phyloP scores from a whole-genome alignment of 2,113 vertebrate species.

The Sylvietta virens region DNA sequence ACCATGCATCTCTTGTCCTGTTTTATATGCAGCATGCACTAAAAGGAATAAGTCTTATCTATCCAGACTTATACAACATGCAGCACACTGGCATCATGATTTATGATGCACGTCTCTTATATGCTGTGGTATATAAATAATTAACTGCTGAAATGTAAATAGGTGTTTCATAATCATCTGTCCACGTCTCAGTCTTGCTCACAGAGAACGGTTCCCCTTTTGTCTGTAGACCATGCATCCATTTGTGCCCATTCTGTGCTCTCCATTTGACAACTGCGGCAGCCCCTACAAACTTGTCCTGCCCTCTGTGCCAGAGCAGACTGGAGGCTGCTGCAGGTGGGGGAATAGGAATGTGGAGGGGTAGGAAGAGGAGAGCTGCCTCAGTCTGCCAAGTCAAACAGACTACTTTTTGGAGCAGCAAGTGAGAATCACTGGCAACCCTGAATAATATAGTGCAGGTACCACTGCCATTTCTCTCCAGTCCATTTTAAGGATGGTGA shows the following conservation, averaged over 20 bases:
- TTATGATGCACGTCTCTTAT: background rate
- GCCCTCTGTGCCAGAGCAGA: background rate
- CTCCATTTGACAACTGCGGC: background rate
- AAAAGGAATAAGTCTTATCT: background rate
- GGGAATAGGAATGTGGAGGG: background rate
- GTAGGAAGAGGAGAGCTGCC: background rate
- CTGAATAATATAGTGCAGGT: background rate
- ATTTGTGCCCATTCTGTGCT: background rate
- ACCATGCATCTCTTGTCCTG: background rate
- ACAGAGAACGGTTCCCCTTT: background rate
- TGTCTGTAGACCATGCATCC: background rate
- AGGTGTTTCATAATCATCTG: background rate
- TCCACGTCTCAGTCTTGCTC: background rate
- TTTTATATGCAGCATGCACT: background rate
- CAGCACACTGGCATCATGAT: background rate
- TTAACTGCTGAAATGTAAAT: background rate
- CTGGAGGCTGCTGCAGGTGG: background rate
- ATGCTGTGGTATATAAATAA: background rate
- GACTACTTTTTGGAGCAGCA: background rate
- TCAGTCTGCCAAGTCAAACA: background rate
- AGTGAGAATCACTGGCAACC: background rate
- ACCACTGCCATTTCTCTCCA: background rate
- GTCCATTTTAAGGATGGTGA: background rate
- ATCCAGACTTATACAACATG: background rate
- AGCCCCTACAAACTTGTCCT: background rate